phyloP scores from a whole-genome alignment of 2,113 vertebrate genomes.

The Eleginops maclovinus region DNA sequence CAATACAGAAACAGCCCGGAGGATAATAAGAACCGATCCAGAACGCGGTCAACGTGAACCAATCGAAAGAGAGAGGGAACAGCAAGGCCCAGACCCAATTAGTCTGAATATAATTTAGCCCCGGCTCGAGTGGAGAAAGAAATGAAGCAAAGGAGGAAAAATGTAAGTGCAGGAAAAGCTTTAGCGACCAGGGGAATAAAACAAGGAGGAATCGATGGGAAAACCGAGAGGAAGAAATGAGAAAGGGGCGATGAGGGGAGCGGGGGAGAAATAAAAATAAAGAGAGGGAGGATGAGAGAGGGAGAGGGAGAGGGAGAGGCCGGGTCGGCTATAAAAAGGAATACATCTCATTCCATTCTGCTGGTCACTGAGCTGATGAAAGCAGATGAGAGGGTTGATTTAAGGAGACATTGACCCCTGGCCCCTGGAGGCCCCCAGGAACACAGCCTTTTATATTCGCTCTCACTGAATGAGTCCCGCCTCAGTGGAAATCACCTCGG shows the following conservation, averaged over 20 bases:
- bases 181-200: not conserved
- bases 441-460: constrained; percentile 9
- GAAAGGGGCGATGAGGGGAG: not conserved
- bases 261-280: not conserved
- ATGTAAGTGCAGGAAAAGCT: not conserved
- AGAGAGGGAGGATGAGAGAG: not conserved
- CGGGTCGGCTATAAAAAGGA: constrained; percentile 27
- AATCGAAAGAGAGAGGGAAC: not conserved
- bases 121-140: not conserved
- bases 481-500: not conserved
- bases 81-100: not conserved
- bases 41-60: not conserved
- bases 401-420: constrained; percentile 42
- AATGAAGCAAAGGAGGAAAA: not conserved
- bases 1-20: not conserved
- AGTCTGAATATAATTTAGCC: not conserved
- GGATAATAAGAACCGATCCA: not conserved
- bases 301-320: not conserved
- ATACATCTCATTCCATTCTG: constrained; percentile 51
- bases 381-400: constrained; percentile 54
- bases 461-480: constrained; percentile 10
- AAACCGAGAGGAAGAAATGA: constrained; percentile 6
- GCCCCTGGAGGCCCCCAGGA: constrained; percentile 25
- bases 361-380: constrained; percentile 50
- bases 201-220: not conserved